Evolutionary conservation across 2,888 invertebrate genomes (phyloP).

Genomic region (Colostygia pectinataria): DNA sequence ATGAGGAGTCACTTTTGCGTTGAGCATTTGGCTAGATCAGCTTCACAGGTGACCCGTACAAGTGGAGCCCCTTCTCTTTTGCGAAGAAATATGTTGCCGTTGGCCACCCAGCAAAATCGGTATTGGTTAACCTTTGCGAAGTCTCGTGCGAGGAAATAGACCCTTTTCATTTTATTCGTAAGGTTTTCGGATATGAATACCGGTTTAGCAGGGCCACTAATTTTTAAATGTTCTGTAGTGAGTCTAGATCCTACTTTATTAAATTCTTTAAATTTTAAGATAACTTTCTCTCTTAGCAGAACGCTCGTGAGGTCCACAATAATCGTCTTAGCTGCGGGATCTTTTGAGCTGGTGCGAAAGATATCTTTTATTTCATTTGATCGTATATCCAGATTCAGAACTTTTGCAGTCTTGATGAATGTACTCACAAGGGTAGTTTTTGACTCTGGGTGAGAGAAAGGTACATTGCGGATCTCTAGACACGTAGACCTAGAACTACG

Average conservation of each 20-base stretch:
- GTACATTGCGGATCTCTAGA: not conserved
- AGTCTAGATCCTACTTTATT: not conserved
- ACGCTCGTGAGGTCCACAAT: not conserved
- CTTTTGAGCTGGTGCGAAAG: not conserved
- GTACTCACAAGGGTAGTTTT: not conserved
- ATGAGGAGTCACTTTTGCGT: no score
- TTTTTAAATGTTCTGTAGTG: not conserved
- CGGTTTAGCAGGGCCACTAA: not conserved
- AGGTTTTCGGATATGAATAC: not conserved
- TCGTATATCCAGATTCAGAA: not conserved
- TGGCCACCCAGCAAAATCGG: not conserved
- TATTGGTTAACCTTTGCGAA: not conserved
- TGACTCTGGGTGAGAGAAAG: not conserved
- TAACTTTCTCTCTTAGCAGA: not conserved
- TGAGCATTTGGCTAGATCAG: no score
- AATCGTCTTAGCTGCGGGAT: not conserved
- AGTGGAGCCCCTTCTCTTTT: no score
- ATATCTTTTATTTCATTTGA: not conserved
- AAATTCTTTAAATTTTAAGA: not conserved
- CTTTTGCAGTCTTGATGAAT: not conserved
- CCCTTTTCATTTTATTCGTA: not conserved
- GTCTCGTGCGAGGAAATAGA: not conserved
- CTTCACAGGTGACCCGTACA: no score
- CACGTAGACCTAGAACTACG: not conserved
- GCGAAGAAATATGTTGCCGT: no score